phyloP scores from a whole-genome alignment of 1,140 invertebrate genomes.

The Platyura marginata region DNA sequence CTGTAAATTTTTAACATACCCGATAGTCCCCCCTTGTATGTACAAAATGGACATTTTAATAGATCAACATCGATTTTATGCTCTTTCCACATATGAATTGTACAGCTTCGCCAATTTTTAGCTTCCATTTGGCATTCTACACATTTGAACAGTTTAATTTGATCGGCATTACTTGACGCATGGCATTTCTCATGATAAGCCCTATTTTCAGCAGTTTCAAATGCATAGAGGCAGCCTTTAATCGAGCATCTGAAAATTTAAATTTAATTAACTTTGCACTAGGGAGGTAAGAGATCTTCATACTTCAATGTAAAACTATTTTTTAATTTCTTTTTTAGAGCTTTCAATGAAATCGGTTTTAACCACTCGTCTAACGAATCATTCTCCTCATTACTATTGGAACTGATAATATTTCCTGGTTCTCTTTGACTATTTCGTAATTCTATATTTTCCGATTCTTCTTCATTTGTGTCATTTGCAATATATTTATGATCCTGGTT shows the following conservation, averaged over 20 bases:
- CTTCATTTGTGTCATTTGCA: not conserved
- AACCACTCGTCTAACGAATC: no score
- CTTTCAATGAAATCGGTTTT: constrained; percentile 3
- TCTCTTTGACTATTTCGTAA: no score
- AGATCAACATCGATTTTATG: constrained; percentile 47
- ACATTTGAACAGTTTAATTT: constrained; percentile 28
- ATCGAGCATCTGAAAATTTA: constrained; percentile 24
- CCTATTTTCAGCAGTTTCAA: constrained; percentile 26
- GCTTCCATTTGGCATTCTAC: constrained; percentile 28
- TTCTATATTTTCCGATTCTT: no score
- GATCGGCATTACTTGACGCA: constrained; percentile 12
- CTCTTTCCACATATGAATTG: constrained; percentile 44
- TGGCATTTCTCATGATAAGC: constrained; percentile 31
- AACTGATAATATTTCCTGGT: no score
- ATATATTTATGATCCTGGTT: not conserved
- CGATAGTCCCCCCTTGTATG: constrained; percentile 32
- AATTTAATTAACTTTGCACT: not conserved
- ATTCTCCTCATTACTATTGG: no score
- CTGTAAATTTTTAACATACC: constrained; percentile 24
- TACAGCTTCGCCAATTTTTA: constrained; percentile 38
- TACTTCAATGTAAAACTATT: not conserved
- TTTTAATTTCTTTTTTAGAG: not conserved
- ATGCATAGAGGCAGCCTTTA: constrained; percentile 29
- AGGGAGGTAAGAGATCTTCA: not conserved
- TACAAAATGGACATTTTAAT: constrained; percentile 39